phyloP scores from a whole-genome alignment of 2,797 vertebrate species.

The Rousettus madagascariensis region DNA sequence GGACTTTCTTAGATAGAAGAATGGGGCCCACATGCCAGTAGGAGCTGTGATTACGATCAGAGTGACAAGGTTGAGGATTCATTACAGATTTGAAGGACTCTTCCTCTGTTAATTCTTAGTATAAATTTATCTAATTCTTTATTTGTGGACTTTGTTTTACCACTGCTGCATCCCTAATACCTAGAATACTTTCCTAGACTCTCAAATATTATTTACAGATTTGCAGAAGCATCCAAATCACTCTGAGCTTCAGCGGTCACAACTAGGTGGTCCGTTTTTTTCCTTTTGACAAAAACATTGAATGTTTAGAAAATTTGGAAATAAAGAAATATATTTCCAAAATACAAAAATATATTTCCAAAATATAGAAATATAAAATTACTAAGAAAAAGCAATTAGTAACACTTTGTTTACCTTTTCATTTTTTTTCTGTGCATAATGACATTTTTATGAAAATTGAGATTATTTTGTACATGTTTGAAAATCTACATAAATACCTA shows the following conservation, averaged over 20 bases:
- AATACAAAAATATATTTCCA: neutral
- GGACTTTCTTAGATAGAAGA: neutral
- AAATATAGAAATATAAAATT: neutral
- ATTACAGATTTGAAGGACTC: neutral
- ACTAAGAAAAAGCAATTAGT: neutral
- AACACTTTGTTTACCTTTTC: neutral
- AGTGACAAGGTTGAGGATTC: neutral
- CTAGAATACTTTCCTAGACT: neutral
- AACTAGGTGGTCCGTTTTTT: neutral
- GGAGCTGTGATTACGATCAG: neutral
- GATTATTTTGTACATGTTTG: conserved; percentile 7
- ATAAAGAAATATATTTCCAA: neutral
- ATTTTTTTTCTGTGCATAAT: neutral
- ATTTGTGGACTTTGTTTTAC: neutral
- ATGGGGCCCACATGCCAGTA: neutral
- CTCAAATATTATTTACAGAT: neutral
- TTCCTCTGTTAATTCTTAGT: neutral
- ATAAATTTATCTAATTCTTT: neutral
- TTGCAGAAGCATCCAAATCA: neutral
- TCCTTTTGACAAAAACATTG: neutral
- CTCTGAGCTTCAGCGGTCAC: neutral
- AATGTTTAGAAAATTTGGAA: neutral
- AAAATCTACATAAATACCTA: neutral
- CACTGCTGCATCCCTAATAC: neutral
- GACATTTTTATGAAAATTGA: conserved; percentile 40